Evolutionary conservation across 2,797 vertebrate species (phyloP), one percentile per base, ranked within the genome.

Genomic region (Pantherophis alleghaniensis): DNA sequence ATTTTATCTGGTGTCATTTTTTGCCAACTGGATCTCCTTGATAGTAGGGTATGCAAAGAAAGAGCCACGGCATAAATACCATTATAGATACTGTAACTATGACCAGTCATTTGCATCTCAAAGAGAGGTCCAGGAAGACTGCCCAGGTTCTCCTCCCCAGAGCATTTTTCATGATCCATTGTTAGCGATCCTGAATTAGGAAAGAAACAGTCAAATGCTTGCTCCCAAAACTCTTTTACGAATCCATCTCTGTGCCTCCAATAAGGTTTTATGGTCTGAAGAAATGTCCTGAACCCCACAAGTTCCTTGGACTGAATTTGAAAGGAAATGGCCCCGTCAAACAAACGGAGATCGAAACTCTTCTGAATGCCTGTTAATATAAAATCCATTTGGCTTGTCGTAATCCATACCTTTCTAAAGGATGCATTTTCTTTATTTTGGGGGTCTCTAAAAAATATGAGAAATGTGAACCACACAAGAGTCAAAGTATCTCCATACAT

Each of bases 391-490:
- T 93, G 89, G 11, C 14, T 11, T 47, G 74, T 90, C 9, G 57
- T 56, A 20, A 93, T 87, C 92, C 92, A 93, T 37, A 93, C 79
- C 10, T 93, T 93, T 24, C 24, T 53, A 90, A 90, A 42, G 0
- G 7, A 63, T 28, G 22, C 5, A 7, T 51, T 60, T n/a, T 88
- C 37, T 2, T 59, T 47, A 32, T 32, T 18, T 51, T 14, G 32
- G 11, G 24, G 24, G 5, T 55, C 32, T n/a, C 11, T 1, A 7
- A 47, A 5, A 22, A 53, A 18, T 1, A 92, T 55, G 11, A 90
- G 2, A 24, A 11, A 28, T 7, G 11, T 60, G 32, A 93, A 7
- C 32, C 88, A 90, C 10, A 53, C 3, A 55, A 86, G 4, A 2
- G 24, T 86, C 7, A 24, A 53, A 0, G 10, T 7, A 12, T 86